Percentiles rank a stretch among this genome's conserved stretches.
Conservation (phyloP, 2,113 vertebrate species). For the Crotalus horridus region DNA sequence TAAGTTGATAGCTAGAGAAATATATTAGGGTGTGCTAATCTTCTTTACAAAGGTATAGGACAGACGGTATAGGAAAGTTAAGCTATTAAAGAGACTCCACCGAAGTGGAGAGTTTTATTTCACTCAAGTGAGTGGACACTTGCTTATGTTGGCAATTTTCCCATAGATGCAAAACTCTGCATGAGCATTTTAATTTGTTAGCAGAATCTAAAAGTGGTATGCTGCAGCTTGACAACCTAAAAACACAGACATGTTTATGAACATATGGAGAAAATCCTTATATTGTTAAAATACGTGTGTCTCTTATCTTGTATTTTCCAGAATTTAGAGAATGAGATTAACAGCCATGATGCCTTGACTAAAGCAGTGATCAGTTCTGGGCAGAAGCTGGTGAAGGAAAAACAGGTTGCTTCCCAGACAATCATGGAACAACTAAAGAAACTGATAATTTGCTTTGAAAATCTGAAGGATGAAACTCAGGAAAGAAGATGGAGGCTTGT, state of each 20-base stretch:
- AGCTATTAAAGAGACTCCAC: not conserved
- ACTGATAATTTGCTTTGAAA: slow-evolving; percentile 71
- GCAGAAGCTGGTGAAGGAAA: slow-evolving; percentile 73
- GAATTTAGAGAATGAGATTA: slow-evolving; percentile 82
- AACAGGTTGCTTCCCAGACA: slow-evolving; percentile 74
- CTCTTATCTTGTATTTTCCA: slow-evolving; percentile 43
- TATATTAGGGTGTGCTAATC: not conserved
- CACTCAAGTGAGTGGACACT: not conserved
- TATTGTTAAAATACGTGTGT: not conserved
- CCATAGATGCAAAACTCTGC: not conserved
- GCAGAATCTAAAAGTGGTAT: not conserved
- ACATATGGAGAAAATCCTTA: not conserved
- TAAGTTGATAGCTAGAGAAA: not conserved
- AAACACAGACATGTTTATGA: not conserved
- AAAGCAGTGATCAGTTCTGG: slow-evolving; percentile 78
- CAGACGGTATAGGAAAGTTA: not conserved
- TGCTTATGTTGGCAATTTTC: not conserved
- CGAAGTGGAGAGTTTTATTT: not conserved
- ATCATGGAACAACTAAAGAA: slow-evolving; percentile 72
- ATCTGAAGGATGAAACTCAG: slow-evolving; percentile 66
- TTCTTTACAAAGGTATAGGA: not conserved
- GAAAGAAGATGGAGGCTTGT: slow-evolving; percentile 67
- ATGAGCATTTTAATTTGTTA: not conserved
- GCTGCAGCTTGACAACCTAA: not conserved
- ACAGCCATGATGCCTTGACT: slow-evolving; percentile 70